These are phyloP conservation scores for Poecile montanus DNA, from an alignment of 2,797 vertebrate species.

Conservation along the genomic window DNA sequence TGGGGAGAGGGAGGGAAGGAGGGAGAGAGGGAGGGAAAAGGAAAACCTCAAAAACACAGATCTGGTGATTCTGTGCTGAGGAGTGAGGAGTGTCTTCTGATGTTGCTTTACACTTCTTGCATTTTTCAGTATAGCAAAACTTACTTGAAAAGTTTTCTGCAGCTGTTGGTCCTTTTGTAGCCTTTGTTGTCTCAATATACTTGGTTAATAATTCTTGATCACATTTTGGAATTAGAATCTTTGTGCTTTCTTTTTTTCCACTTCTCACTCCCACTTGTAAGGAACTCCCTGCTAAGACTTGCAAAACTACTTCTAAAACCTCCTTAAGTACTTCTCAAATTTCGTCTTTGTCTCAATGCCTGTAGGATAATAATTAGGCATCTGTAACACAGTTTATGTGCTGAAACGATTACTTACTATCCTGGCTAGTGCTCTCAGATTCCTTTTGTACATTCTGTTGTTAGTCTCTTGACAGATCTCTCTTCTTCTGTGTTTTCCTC, in stretches of 20 bases:
- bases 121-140: background rate
- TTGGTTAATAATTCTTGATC: background rate
- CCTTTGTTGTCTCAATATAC: background rate
- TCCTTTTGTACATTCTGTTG: background rate
- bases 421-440: background rate
- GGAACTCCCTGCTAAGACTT: background rate
- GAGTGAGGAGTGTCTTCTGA: background rate
- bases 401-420: background rate
- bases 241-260: background rate
- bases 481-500: background rate
- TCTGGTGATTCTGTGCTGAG: background rate
- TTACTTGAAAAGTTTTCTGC: background rate
- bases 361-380: background rate
- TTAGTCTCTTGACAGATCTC: background rate
- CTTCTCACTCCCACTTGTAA: background rate
- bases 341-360: background rate
- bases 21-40: background rate
- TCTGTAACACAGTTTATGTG: background rate
- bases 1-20: background rate
- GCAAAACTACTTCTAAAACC: background rate
- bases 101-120: background rate
- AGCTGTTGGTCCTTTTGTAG: background rate
- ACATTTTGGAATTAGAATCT: background rate
- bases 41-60: slow-evolving; percentile 2
- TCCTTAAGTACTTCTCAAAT: background rate